phyloP scores from a whole-genome alignment of 2,113 vertebrate species.

The Hemiscyllium ocellatum region DNA sequence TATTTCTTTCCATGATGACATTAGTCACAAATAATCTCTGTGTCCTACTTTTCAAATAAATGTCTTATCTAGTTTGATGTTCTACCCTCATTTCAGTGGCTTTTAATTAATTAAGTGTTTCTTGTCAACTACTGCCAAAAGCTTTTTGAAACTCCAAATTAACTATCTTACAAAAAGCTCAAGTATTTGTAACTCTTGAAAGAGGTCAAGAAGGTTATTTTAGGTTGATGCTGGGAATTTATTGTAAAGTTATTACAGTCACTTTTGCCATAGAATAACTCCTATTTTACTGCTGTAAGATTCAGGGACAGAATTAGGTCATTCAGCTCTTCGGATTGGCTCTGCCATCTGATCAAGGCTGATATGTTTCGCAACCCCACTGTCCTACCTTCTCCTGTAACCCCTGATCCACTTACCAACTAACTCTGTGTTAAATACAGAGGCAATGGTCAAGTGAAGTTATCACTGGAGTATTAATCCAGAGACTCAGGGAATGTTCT shows the following conservation, averaged over 20 bases:
- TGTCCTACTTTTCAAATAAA: slow-evolving; percentile 11
- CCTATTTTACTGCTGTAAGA: not conserved
- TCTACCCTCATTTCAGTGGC: not conserved
- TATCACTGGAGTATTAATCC: too few species aligned
- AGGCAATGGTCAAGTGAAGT: too few species aligned
- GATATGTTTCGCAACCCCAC: too few species aligned
- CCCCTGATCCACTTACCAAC: too few species aligned
- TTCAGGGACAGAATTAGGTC: too few species aligned
- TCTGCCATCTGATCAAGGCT: too few species aligned
- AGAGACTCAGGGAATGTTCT: too few species aligned
- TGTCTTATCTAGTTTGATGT: not conserved
- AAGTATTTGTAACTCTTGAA: not conserved
- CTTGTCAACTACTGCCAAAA: not conserved
- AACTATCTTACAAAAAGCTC: not conserved
- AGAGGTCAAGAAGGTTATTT: not conserved
- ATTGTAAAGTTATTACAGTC: not conserved
- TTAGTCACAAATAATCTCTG: not conserved
- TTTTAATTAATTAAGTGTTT: slow-evolving; percentile 1
- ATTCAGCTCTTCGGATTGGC: too few species aligned
- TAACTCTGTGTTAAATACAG: too few species aligned
- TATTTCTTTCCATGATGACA: not conserved
- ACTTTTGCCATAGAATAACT: not conserved
- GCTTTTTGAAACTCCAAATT: not conserved
- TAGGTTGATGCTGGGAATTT: not conserved
- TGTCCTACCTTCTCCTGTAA: too few species aligned